Conservation (phyloP, 2,797 vertebrate genomes). For the Gymnopithys bicolor region DNA sequence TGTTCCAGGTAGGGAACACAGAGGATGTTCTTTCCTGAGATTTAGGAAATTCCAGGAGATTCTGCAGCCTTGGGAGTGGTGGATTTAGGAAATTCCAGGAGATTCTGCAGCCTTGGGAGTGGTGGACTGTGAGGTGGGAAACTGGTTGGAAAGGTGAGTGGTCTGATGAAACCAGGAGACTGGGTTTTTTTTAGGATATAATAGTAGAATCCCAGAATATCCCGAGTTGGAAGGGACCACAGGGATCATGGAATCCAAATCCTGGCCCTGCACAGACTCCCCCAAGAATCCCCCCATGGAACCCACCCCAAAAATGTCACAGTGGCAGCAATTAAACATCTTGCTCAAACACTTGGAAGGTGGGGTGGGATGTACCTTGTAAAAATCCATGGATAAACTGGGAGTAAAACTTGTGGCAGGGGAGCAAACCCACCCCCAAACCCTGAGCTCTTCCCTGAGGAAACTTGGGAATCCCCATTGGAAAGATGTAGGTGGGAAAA, state of each 20-base stretch:
- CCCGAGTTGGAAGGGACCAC: accelerated
- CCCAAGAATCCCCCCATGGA: not conserved
- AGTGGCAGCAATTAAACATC: not conserved
- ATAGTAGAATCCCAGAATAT: not conserved
- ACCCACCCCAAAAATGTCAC: not conserved
- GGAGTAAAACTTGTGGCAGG: not conserved
- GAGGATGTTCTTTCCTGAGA: not conserved
- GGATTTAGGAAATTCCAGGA: too few species aligned
- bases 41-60: not conserved
- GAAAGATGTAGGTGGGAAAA: not conserved
- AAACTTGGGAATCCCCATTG: not conserved
- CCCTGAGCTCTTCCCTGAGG: not conserved
- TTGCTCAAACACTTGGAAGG: not conserved
- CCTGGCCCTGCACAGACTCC: not conserved
- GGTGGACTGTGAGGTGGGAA: not conserved
- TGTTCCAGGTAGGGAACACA: not conserved
- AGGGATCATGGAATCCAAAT: not conserved
- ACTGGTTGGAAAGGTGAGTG: not conserved
- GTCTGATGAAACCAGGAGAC: not conserved
- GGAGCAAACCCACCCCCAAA: not conserved
- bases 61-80: too few species aligned
- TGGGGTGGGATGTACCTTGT: not conserved
- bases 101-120: not conserved
- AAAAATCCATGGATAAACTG: not conserved
- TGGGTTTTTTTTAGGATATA: not conserved